Conservation (phyloP, 2,888 invertebrate genomes). For the Dryadula phaetusa region DNA sequence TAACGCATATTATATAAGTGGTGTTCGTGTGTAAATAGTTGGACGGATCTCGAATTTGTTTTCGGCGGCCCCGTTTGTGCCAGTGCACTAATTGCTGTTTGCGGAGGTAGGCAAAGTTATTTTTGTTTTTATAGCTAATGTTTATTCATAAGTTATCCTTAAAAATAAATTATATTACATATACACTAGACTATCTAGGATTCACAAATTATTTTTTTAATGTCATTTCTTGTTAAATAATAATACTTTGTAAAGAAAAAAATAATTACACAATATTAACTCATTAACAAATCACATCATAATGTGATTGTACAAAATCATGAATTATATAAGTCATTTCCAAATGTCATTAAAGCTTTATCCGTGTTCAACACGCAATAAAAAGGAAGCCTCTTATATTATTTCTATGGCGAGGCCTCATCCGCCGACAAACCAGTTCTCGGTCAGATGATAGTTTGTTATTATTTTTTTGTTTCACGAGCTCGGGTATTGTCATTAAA, state of each 20-base stretch:
- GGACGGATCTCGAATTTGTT: slow-evolving; percentile 36
- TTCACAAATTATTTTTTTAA: background rate
- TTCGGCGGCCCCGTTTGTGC: slow-evolving; percentile 50
- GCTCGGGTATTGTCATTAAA: slow-evolving; percentile 52
- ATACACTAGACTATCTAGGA: background rate
- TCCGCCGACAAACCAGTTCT: slow-evolving; percentile 74
- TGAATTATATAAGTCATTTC: background rate
- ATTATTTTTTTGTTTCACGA: slow-evolving; percentile 69
- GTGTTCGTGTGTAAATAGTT: slow-evolving; percentile 26
- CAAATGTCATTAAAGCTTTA: slow-evolving; percentile 47
- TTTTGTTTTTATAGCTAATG: slow-evolving; percentile 51
- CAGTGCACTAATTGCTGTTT: slow-evolving; percentile 74
- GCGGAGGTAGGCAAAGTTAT: slow-evolving; percentile 72
- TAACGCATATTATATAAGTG: slow-evolving; percentile 32
- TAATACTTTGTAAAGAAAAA: background rate
- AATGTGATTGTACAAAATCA: background rate
- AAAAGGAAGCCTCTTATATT: slow-evolving; percentile 67
- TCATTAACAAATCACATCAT: background rate
- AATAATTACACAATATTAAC: background rate
- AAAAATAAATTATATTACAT: background rate
- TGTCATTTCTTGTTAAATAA: background rate
- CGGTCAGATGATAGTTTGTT: slow-evolving; percentile 75
- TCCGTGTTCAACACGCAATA: slow-evolving; percentile 55
- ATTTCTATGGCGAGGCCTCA: slow-evolving; percentile 62
- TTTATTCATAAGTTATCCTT: slow-evolving; percentile 18